Base-by-base conservation (phyloP, 1,140 invertebrate genomes). In the Argopecten irradians region DNA sequence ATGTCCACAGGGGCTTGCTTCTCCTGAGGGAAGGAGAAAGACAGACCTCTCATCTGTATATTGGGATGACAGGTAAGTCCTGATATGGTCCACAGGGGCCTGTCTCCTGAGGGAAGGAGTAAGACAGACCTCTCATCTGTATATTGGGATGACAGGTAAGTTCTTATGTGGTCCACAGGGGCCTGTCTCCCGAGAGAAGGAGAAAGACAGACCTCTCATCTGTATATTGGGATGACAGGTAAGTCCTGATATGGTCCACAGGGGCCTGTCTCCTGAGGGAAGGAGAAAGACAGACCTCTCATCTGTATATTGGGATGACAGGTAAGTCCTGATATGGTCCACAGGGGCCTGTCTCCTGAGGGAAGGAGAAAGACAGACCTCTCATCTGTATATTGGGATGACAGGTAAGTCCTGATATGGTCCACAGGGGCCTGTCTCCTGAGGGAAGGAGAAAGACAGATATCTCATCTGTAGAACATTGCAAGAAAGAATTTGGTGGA, bases 81-180 rank as follows among this genome's bases (percentile, higher is more conserved):
- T 35, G 22, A 13, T 86, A 35, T 19, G 22, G 46, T 35, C 86
- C 43, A 82, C 43, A 84, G 82, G n/a, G 28, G 7, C 55, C 55
- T 71, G 55, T 28, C 55, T 71, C 22, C 16, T 71, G 22, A 71
- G 1, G 0, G 14, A 11, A 28, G 55, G 55, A 28, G 55, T 5
- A 28, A n/a, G 55, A 71, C 55, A 71, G 55, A 71, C 13, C 5
- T 39, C n/a, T 39, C 36, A 13, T 39, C 13, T 39, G 36, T 39
- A n/a, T 88, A 88, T 32, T 88, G 87, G 87, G 87, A 88, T 39
- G 84, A 85, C 11, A 84, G 85, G 87, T 88, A 84, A 82, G 87
- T 88, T 32, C 11, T 35, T 19, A 13, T 86, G n/a, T 19, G 22
- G 36, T 36, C 46, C 43, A 85, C 43, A 84, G 36, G 83, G 85